Evolutionary conservation across 2,888 invertebrate species (phyloP), one percentile per base, ranked within the genome.

Genomic region (Agrenia bidenticulata): DNA sequence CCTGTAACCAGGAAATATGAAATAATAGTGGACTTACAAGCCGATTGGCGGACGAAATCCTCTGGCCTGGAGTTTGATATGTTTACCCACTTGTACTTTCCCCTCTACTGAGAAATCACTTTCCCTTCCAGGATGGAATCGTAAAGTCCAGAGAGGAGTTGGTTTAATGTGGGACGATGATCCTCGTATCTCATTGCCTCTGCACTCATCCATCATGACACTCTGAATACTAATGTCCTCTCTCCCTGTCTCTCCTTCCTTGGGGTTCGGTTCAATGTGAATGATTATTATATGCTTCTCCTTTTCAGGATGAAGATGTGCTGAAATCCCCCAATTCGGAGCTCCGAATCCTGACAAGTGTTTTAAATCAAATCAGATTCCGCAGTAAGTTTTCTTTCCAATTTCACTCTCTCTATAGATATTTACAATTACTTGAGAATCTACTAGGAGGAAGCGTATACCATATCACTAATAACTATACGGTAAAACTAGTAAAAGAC

Each of bases 321-420:
- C 59, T 66, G 61, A 73, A 73, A 59, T 66, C 87, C 62, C 89
- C 90, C 69, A 92, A 92, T 81, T 87, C 89, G 41, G 93, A 94
- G 80, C 82, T 94, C 74, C 86, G 92, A 79, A 86, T 92, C 79
- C 89, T 94, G 78, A 92, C 93, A 58, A 92, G 88, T 80, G 89
- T 89, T 72, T 92, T 94, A 82, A 89, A 85, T 80, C 90, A 90
- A 84, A 92, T 94, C 76, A 85, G 86, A 77, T 90, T 87, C 80
- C 86, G 90, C 85, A 92, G 94, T 92, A 82, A 85, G 86, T 79
- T 67, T 51, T 45, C 41, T 59, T 21, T 24, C 51, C 21, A 23
- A 23, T 24, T 21, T 21, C 51, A 51, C 21, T 45, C 45, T 17
- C 45, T 15, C n/a, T 45, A 5, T 45, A 32, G 32, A n/a, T n/a